Conservation (phyloP, 2,113 vertebrate genomes). For the Vulpes ferrilata region DNA sequence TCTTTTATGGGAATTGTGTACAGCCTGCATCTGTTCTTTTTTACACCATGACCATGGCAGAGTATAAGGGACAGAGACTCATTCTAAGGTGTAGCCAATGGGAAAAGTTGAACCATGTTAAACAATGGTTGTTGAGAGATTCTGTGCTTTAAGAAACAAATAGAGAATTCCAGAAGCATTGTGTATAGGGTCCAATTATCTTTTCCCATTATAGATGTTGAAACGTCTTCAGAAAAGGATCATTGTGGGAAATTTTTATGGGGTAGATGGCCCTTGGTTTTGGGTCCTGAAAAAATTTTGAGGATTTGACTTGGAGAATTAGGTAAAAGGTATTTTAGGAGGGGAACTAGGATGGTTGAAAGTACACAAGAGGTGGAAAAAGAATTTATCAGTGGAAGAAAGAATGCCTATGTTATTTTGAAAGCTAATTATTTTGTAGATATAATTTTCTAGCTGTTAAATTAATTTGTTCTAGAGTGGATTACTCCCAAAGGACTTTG, state of each 20-base stretch:
- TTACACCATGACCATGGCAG: rapidly evolving
- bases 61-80: not conserved
- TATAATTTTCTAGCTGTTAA: slow-evolving; percentile 25
- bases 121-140: not conserved
- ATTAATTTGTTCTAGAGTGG: slow-evolving; percentile 57
- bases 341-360: not conserved
- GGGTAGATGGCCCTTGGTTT: not conserved
- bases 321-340: not conserved
- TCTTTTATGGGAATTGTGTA: not conserved
- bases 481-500: slow-evolving; percentile 19
- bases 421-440: slow-evolving; percentile 57
- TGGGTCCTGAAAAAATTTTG: not conserved
- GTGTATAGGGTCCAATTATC: not conserved
- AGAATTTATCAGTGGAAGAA: slow-evolving; percentile 10
- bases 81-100: not conserved
- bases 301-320: not conserved
- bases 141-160: not conserved
- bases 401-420: slow-evolving; percentile 2
- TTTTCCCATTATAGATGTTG: not conserved
- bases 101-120: not conserved
- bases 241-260: not conserved
- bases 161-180: not conserved
- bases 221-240: slow-evolving; percentile 11
- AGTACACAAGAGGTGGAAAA: not conserved
- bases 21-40: not conserved